Conservation (phyloP, 92 coral and sea anemone genomes). For the Chrysogorgia sp. region DNA sequence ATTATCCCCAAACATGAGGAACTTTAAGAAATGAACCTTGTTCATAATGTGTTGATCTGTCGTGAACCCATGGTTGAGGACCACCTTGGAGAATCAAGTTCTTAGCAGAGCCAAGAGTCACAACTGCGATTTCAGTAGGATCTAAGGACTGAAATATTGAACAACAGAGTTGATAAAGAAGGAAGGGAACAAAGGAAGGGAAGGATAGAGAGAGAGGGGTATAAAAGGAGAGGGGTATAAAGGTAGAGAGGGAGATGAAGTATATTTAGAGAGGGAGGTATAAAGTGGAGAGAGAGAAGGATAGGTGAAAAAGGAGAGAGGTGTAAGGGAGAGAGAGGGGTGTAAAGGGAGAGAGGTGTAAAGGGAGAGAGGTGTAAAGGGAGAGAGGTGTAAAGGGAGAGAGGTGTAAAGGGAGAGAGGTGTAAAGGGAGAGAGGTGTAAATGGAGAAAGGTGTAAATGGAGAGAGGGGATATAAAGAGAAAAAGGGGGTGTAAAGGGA, state of each 20-base stretch:
- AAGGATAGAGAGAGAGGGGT: neutral
- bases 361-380: neutral
- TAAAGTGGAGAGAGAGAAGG: neutral
- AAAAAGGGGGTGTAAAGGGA: neutral
- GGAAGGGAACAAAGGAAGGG: slow-evolving; percentile 9
- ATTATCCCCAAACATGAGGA: neutral
- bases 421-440: neutral
- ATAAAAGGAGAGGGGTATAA: neutral
- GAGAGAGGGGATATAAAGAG: neutral
- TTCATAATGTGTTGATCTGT: slow-evolving; percentile 88
- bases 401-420: slow-evolving; percentile 9
- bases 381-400: neutral
- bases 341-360: too few relatives aligned
- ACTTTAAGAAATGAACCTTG: slow-evolving; percentile 44
- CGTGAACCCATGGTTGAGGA: slow-evolving; percentile 94
- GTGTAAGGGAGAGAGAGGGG: too few relatives aligned
- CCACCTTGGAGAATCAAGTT: slow-evolving; percentile 93
- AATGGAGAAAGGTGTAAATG: neutral
- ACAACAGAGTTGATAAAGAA: neutral
- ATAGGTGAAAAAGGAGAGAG: neutral
- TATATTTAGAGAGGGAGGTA: neutral
- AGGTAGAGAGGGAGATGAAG: slow-evolving; percentile 5
- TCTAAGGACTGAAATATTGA: slow-evolving; percentile 70
- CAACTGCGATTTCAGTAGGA: slow-evolving; percentile 83
- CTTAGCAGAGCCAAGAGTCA: slow-evolving; percentile 83